Evolutionary conservation across 2,888 invertebrate species (phyloP).

Genomic region (Hoplodrina ambigua): DNA sequence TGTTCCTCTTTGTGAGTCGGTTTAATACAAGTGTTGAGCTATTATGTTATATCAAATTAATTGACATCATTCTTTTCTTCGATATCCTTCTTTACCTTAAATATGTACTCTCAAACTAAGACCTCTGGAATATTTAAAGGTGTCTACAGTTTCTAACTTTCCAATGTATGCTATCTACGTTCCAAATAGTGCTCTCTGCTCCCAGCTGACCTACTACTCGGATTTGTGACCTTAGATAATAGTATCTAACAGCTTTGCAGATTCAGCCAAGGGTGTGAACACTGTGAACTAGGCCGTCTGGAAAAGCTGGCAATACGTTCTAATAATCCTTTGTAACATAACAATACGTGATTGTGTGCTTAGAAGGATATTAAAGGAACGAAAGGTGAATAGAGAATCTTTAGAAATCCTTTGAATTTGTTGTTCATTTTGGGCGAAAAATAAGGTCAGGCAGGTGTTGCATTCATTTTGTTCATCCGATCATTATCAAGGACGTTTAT

Average conservation of each 20-base stretch:
- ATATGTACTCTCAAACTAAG: neutral
- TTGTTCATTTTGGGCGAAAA: conserved; percentile 20
- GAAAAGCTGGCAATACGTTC: conserved; percentile 26
- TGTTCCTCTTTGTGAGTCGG: conserved; percentile 34
- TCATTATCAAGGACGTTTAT: neutral
- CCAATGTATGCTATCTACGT: conserved; percentile 37
- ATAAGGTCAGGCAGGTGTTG: conserved; percentile 16
- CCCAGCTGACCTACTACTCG: conserved; percentile 45
- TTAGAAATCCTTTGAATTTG: conserved; percentile 23
- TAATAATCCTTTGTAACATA: conserved; percentile 24
- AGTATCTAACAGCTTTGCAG: conserved; percentile 46
- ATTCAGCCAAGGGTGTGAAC: conserved; percentile 47
- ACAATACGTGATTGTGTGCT: conserved; percentile 33
- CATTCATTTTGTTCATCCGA: neutral
- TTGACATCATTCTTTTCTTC: neutral
- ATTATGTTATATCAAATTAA: conserved; percentile 13
- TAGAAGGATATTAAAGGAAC: conserved; percentile 26
- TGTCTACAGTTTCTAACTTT: conserved; percentile 3
- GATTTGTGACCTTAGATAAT: conserved; percentile 49
- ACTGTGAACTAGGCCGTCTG: conserved; percentile 52
- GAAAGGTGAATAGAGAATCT: conserved; percentile 15
- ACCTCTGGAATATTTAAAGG: conserved; percentile 13
- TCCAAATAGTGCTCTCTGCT: conserved; percentile 39
- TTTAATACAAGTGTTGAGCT: conserved; percentile 24
- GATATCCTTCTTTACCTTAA: neutral